Base-by-base conservation (phyloP, 2,888 invertebrate species). In the Autographa pulchrina region DNA sequence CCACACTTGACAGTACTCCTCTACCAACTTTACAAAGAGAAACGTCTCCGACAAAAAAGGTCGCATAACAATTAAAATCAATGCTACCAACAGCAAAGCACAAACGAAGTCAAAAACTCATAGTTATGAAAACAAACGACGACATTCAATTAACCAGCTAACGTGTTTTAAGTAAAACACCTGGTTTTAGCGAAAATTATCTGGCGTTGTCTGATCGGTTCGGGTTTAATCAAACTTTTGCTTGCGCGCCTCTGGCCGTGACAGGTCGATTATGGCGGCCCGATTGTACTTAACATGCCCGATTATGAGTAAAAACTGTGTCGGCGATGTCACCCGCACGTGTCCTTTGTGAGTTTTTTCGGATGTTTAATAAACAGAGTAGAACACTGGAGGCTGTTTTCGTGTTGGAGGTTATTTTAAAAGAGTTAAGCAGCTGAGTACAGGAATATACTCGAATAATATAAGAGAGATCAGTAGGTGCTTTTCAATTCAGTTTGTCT, bases 221-320 rank as follows among this genome's bases (percentile, higher is more conserved):
- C 77, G 82, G 81, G 75, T 88, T 88, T 89, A 89, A 89, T 89
- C 89, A 89, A 89, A 89, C 82, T 89, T 89, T 86, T 82, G 86
- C 80, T 79, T 70, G 76, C 74, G 78, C 78, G 76, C 70, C 68
- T 76, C 73, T 89, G 90, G 75, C 38, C 58, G 31, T 88, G 91
- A 90, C 91, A 90, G 85, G 76, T 89, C 91, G 85, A 90, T 91
- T 90, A 91, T 86, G 78, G 77, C 80, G 68, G 82, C 80, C 72
- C 81, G 74, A 81, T 82, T 83, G 82, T 81, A 78, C 79, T 85
- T 86, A 88, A 85, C 88, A 85, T 85, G 85, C 84, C 84, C 81
- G 85, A 87, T 88, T 89, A 87, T 86, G 85, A 85, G 82, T 84
- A 88, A 88, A 88, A 88, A 87, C 87, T 88, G 88, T 87, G 83